A percentile compares a stretch with the other conserved stretches of the same genome.
Evolutionary conservation across 2,797 vertebrate genomes (phyloP).

Genomic region (Hydrolagus colliei): DNA sequence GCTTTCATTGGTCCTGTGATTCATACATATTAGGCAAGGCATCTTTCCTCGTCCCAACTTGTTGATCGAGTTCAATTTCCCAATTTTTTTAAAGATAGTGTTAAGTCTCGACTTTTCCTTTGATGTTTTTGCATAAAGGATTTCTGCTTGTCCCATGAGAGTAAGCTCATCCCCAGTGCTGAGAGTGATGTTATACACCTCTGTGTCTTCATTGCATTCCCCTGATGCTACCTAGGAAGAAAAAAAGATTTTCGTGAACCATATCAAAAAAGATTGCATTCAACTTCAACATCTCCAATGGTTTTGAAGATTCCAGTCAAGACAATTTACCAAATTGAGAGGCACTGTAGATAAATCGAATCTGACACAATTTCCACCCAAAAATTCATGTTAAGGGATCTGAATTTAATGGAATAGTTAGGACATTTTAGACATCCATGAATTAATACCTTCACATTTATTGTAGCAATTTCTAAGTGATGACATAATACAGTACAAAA

Average conservation of each 20-base stretch:
- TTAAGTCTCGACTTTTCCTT: slow-evolving; percentile 92
- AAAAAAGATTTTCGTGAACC: slow-evolving; percentile 12
- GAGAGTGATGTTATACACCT: slow-evolving; percentile 93
- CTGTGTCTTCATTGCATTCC: slow-evolving; percentile 94
- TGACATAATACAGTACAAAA: no score
- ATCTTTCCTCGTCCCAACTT: slow-evolving; percentile 90
- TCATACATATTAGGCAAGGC: slow-evolving; percentile 98
- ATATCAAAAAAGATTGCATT: neutral
- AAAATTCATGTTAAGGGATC: neutral
- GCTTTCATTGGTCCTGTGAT: slow-evolving; percentile 97
- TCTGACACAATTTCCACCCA: no score
- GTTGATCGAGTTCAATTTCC: slow-evolving; percentile 90
- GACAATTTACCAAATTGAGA: neutral
- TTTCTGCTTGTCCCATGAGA: slow-evolving; percentile 96
- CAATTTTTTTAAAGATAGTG: slow-evolving; percentile 94
- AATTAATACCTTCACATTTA: neutral
- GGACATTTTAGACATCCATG: neutral
- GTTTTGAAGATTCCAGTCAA: neutral
- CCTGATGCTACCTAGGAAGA: slow-evolving; percentile 82
- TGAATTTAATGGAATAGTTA: neutral
- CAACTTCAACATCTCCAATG: neutral
- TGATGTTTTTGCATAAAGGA: slow-evolving; percentile 89
- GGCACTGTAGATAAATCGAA: neutral
- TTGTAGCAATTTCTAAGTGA: neutral
- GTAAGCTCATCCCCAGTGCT: slow-evolving; percentile 93